Evolutionary conservation across 2,113 vertebrate species (phyloP).

Genomic region (Ceyx melanurus): DNA sequence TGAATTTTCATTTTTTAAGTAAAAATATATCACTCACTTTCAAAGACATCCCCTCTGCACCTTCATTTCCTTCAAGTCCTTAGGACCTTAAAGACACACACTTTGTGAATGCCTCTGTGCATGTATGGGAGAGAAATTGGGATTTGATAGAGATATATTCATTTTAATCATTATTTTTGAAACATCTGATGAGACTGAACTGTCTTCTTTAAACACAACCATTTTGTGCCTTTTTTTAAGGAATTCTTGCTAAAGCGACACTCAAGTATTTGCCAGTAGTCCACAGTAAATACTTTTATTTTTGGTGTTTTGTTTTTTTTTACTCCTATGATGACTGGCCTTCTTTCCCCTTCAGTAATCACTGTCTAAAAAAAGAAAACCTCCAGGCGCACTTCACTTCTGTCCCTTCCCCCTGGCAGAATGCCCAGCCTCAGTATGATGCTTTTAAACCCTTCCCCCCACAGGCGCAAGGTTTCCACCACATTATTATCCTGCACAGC

Average conservation of each 20-base stretch:
- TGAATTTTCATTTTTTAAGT: conserved; percentile 9
- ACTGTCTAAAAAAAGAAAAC: conserved; percentile 68
- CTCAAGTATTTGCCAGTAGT: conserved; percentile 48
- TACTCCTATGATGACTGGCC: conserved; percentile 21
- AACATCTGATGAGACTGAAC: neutral
- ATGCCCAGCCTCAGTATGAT: conserved; percentile 65
- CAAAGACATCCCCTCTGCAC: conserved; percentile 17
- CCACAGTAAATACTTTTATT: conserved; percentile 55
- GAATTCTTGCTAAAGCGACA: conserved; percentile 53
- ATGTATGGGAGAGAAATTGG: neutral
- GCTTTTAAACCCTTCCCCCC: conserved; percentile 62
- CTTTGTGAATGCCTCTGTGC: neutral
- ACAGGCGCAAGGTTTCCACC: conserved; percentile 47
- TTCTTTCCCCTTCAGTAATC: conserved; percentile 63
- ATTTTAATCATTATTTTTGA: conserved; percentile 42
- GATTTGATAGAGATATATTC: neutral
- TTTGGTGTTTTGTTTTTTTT: conserved; percentile 7
- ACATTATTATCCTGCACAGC: neutral
- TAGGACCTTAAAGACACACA: neutral
- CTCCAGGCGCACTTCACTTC: conserved; percentile 67
- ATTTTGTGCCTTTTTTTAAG: conserved; percentile 14
- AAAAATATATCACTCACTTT: conserved; percentile 27
- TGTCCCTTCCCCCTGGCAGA: conserved; percentile 62
- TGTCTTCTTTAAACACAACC: neutral
- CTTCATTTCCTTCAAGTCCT: neutral